Percentiles rank a stretch among this genome's conserved stretches.
Evolutionary conservation across 1,140 invertebrate species (phyloP).

Genomic region (Hylyphantes graminicola): DNA sequence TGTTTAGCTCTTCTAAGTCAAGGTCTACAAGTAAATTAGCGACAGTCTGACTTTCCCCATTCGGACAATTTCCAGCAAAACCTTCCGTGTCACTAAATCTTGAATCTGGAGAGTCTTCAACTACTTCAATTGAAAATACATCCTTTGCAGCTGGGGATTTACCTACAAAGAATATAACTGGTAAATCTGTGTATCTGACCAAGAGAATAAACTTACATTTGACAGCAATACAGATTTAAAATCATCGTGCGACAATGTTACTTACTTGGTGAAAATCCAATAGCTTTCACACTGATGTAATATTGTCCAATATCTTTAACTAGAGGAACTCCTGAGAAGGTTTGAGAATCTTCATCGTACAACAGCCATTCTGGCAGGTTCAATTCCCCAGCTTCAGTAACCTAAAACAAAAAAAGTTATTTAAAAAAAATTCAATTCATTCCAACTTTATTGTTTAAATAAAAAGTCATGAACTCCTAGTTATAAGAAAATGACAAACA

Average conservation of each 20-base stretch:
- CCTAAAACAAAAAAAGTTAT: conserved; percentile 64
- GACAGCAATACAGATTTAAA: too few relatives aligned
- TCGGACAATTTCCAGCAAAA: conserved; percentile 62
- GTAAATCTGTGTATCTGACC: not conserved
- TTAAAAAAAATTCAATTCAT: not conserved
- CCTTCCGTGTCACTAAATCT: conserved; percentile 16
- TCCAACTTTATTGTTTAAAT: not conserved
- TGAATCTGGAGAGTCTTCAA: conserved; percentile 61
- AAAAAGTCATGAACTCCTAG: too few relatives aligned
- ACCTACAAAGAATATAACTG: conserved; percentile 21
- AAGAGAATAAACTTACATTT: too few relatives aligned
- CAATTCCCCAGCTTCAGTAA: conserved; percentile 66
- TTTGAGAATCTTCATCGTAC: conserved; percentile 66
- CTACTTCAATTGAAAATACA: conserved; percentile 73
- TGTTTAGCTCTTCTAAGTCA: conserved; percentile 64
- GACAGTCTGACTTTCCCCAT: conserved; percentile 65
- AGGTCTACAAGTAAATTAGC: conserved; percentile 67
- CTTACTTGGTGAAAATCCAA: conserved; percentile 39
- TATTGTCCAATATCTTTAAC: conserved; percentile 72
- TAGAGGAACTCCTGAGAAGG: conserved; percentile 73
- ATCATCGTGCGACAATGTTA: not conserved
- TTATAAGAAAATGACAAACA: too few relatives aligned
- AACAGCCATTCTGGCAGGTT: conserved; percentile 68
- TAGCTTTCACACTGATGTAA: conserved; percentile 70
- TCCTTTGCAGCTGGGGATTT: conserved; percentile 69